Percentiles rank a stretch among this genome's conserved stretches.
Evolutionary conservation across 2,797 vertebrate genomes (phyloP).

Genomic region (Pseudopleuronectes americanus): DNA sequence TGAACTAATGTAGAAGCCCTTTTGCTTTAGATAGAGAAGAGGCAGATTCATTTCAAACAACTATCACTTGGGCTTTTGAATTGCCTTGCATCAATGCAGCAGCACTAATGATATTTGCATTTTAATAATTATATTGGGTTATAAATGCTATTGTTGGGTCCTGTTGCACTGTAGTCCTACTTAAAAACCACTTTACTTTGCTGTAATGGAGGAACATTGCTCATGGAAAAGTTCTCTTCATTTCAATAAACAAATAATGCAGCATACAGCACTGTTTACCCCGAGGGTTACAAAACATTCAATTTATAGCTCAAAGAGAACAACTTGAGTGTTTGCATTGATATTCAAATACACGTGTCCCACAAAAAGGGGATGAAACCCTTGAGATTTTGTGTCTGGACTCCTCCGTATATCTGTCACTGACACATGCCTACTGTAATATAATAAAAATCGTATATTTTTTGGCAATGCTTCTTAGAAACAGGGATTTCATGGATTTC

Average conservation of each 20-base stretch:
- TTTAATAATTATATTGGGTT: too few relatives aligned
- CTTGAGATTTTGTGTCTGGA: neutral
- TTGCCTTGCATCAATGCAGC: neutral
- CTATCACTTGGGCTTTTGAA: neutral
- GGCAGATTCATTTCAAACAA: neutral
- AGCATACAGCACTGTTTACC: neutral
- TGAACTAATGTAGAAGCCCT: too few relatives aligned
- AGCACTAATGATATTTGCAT: too few relatives aligned
- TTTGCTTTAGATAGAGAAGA: too few relatives aligned
- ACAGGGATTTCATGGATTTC: conserved; percentile 40
- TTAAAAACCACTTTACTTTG: too few relatives aligned
- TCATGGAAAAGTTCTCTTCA: neutral
- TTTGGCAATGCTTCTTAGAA: conserved; percentile 16
- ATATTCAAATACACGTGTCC: conserved; percentile 6
- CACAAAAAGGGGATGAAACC: neutral
- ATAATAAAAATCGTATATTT: conserved; percentile 20
- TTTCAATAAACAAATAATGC: conserved; percentile 1
- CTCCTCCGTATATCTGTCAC: conserved; percentile 1
- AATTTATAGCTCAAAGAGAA: neutral
- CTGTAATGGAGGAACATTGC: neutral
- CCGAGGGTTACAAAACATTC: neutral
- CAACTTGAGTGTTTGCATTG: neutral
- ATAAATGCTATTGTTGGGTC: too few relatives aligned
- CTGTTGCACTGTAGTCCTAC: too few relatives aligned
- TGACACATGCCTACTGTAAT: conserved; percentile 8